Evolutionary conservation across 2,113 vertebrate species (phyloP).

Genomic region (Eurypyga helias): DNA sequence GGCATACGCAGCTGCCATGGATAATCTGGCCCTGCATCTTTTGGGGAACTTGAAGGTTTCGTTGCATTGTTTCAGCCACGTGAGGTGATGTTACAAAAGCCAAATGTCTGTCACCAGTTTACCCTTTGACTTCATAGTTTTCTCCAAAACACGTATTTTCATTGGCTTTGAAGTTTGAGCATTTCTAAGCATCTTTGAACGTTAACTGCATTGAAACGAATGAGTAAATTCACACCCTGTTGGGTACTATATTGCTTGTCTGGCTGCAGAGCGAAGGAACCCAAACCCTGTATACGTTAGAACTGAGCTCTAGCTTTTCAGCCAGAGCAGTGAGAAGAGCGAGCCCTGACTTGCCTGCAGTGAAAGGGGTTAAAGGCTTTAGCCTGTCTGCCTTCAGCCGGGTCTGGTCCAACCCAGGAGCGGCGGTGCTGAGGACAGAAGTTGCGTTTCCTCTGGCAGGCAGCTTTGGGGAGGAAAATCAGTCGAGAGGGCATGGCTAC

Average conservation of each 20-base stretch:
- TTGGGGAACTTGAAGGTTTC: neutral
- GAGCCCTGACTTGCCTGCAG: fast-evolving
- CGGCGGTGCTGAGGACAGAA: neutral
- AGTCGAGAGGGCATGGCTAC: neutral
- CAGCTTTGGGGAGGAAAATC: neutral
- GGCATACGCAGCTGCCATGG: fast-evolving
- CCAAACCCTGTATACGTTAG: neutral
- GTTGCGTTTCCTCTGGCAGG: fast-evolving
- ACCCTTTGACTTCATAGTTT: neutral
- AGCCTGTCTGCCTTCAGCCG: fast-evolving
- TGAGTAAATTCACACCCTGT: neutral
- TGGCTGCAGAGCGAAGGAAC: neutral
- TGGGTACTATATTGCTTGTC: neutral
- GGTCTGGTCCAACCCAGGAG: neutral
- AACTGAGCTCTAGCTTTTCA: neutral
- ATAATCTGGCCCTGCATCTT: neutral
- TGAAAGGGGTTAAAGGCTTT: neutral
- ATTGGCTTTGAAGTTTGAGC: neutral
- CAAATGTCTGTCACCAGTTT: neutral
- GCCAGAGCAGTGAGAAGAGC: neutral
- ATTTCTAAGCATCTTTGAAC: neutral
- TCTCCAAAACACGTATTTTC: neutral
- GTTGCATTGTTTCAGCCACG: neutral
- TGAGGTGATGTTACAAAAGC: neutral
- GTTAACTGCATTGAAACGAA: neutral